Percentiles rank a stretch among this genome's conserved stretches.
These are phyloP conservation scores for Zaprionus lineosus DNA, from an alignment of 2,888 invertebrate genomes.

Conservation along the genomic window DNA sequence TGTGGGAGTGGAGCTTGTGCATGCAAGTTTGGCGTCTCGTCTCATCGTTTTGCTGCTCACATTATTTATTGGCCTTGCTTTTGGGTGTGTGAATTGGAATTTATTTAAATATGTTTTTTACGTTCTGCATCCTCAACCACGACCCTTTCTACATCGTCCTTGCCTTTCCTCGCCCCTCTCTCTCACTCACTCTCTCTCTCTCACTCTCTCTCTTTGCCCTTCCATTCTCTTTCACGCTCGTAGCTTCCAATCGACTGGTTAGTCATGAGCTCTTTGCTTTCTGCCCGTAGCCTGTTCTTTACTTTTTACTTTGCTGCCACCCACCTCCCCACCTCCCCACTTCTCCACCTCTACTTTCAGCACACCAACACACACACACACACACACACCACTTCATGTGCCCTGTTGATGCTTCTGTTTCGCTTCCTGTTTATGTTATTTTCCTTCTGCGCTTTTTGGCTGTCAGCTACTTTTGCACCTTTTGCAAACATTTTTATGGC, in stretches of 20 bases:
- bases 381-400: too few relatives aligned
- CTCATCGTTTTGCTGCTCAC: constrained; percentile 45
- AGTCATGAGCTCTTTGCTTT: constrained; percentile 1
- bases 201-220: too few relatives aligned
- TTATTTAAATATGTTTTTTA: constrained; percentile 74
- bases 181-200: too few relatives aligned
- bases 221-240: too few relatives aligned
- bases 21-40: constrained; percentile 27
- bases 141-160: too few relatives aligned
- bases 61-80: constrained; percentile 72
- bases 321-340: too few relatives aligned
- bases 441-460: too few relatives aligned
- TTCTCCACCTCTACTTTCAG: too few relatives aligned
- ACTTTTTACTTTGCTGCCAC: too few relatives aligned
- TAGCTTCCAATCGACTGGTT: background rate
- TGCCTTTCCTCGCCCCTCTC: too few relatives aligned
- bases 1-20: constrained; percentile 26
- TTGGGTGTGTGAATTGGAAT: constrained; percentile 65
- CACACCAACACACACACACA: too few relatives aligned
- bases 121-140: too few relatives aligned
- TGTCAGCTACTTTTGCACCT: constrained; percentile 32
- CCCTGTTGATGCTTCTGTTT: constrained; percentile 20
- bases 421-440: constrained; percentile 11
- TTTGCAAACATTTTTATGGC: constrained; percentile 67
- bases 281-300: constrained; percentile 9